Evolutionary conservation across 1,140 invertebrate species (phyloP).

Genomic region (Sipha flava): DNA sequence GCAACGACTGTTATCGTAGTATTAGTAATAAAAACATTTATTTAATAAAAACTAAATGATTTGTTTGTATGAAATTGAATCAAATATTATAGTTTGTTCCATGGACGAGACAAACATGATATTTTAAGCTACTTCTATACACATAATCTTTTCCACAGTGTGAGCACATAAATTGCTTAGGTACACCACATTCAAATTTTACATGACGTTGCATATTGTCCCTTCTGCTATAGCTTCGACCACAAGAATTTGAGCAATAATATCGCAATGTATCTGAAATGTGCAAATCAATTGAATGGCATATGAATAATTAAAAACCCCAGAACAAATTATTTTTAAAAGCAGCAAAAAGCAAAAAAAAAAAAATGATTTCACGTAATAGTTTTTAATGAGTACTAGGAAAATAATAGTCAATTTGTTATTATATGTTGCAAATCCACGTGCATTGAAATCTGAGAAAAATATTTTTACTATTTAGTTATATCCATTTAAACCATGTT

Average conservation of each 20-base stretch:
- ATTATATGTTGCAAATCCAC: too few relatives aligned
- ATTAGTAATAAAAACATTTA: too few relatives aligned
- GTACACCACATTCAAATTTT: not conserved
- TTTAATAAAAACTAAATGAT: too few relatives aligned
- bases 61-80: too few relatives aligned
- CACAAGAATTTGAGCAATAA: not conserved
- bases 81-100: too few relatives aligned
- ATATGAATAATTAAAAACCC: not conserved
- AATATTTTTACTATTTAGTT: too few relatives aligned
- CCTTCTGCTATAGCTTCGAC: slow-evolving; percentile 37
- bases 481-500: too few relatives aligned
- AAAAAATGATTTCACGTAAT: not conserved
- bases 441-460: too few relatives aligned
- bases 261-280: not conserved
- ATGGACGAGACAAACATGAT: not conserved
- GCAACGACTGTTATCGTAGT: too few relatives aligned
- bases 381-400: too few relatives aligned
- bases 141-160: not conserved
- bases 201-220: slow-evolving; percentile 37
- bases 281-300: not conserved
- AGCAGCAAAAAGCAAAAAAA: not conserved
- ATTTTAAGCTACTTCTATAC: not conserved
- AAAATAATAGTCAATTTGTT: too few relatives aligned
- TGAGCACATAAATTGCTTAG: not conserved
- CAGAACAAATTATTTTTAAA: not conserved